These are phyloP conservation scores for Gryon sp. DNA, from an alignment of 1,140 invertebrate species.

Conservation along the genomic window DNA sequence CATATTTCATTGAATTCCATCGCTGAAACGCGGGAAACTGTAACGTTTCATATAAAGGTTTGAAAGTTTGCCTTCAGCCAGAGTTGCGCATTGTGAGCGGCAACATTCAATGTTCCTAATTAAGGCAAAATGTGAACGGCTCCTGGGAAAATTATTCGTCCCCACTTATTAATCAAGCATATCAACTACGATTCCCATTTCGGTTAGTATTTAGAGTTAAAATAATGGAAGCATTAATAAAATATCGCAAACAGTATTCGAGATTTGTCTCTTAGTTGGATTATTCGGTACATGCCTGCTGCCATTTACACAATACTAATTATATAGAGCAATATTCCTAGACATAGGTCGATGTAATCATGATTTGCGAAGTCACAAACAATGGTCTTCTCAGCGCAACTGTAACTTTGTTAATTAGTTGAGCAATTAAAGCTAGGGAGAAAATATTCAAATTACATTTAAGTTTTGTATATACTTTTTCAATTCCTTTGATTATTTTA, in stretches of 20 bases:
- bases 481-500: too few relatives aligned
- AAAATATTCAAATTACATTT: too few relatives aligned
- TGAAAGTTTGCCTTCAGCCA: constrained; percentile 38
- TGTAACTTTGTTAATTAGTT: constrained; percentile 46
- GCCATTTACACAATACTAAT: constrained; percentile 39
- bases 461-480: too few relatives aligned
- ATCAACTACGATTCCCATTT: not conserved
- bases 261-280: constrained; percentile 17
- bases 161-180: constrained; percentile 24
- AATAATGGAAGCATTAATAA: constrained; percentile 28
- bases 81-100: constrained; percentile 20
- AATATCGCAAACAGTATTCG: constrained; percentile 29
- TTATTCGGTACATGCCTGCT: constrained; percentile 7
- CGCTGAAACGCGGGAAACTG: constrained; percentile 19
- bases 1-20: constrained; percentile 34
- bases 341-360: constrained; percentile 40
- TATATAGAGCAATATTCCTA: constrained; percentile 50
- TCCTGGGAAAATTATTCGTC: constrained; percentile 29
- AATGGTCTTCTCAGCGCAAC: constrained; percentile 26
- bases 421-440: not conserved
- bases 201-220: constrained; percentile 13
- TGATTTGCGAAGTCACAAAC: constrained; percentile 51
- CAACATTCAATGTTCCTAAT: constrained; percentile 19
- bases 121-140: not conserved
- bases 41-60: constrained; percentile 34